Conservation (phyloP, 2,797 vertebrate species). For the Gallinago solitaria region DNA sequence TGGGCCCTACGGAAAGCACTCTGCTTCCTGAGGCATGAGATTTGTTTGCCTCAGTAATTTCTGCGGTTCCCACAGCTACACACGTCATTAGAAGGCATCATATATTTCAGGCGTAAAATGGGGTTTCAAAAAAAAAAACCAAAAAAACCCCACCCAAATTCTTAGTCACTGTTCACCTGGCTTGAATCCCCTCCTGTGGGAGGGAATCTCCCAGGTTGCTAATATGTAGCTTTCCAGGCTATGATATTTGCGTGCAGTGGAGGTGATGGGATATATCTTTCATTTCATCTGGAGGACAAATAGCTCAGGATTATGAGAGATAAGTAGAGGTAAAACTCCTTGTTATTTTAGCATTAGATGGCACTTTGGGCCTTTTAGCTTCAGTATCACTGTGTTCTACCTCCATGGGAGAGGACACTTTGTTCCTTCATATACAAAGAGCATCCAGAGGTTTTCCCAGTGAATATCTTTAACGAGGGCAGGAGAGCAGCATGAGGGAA, state of each 20-base stretch:
- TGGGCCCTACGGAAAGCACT: not conserved
- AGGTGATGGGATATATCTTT: constrained; percentile 27
- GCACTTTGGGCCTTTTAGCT: constrained; percentile 35
- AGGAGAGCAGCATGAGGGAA: constrained; percentile 28
- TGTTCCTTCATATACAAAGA: constrained; percentile 43
- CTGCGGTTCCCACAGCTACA: not conserved
- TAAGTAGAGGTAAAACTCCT: constrained; percentile 46
- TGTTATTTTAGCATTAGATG: constrained; percentile 63
- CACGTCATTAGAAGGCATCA: not conserved
- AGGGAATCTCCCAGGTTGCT: constrained; percentile 3
- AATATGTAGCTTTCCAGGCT: not conserved
- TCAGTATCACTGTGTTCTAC: not conserved
- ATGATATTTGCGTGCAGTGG: not conserved
- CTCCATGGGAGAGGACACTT: constrained; percentile 43
- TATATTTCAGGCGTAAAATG: not conserved
- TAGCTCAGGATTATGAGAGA: constrained; percentile 35
- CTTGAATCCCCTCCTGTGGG: not conserved
- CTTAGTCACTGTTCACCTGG: not conserved
- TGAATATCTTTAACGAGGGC: constrained; percentile 15
- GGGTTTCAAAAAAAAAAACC: fast-evolving
- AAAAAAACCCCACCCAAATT: not conserved
- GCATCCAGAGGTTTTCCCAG: not conserved
- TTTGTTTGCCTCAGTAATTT: constrained; percentile 8
- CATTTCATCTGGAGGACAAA: constrained; percentile 51
- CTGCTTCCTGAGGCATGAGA: not conserved